Conservation (phyloP, 2,888 invertebrate species). For the Andrena fulva region DNA sequence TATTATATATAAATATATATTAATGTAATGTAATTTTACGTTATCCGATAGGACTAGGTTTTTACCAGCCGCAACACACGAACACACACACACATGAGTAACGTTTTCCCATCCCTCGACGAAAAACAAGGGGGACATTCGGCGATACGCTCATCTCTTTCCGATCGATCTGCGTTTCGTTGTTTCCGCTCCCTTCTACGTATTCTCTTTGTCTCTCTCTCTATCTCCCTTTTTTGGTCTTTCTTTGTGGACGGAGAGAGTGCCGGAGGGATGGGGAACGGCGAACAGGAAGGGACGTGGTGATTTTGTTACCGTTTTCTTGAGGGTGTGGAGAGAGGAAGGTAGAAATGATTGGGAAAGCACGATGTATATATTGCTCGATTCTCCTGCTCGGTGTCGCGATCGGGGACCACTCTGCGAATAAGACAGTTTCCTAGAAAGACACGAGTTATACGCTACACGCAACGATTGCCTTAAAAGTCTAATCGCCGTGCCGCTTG, state of each 20-base stretch:
- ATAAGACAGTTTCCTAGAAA: slow-evolving; percentile 59
- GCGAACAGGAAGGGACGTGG: background rate
- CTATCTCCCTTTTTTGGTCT: background rate
- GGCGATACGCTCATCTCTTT: background rate
- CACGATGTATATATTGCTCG: slow-evolving; percentile 47
- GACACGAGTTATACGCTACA: slow-evolving; percentile 52
- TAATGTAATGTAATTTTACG: slow-evolving; percentile 74
- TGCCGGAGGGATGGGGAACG: background rate
- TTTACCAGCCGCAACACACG: slow-evolving; percentile 46
- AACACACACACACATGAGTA: background rate
- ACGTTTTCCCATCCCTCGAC: slow-evolving; percentile 7
- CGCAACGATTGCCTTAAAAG: slow-evolving; percentile 60
- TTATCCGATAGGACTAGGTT: slow-evolving; percentile 62
- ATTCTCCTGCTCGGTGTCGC: slow-evolving; percentile 49
- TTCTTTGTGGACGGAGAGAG: background rate
- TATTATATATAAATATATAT: slow-evolving; percentile 46
- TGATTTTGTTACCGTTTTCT: background rate
- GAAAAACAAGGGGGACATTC: background rate
- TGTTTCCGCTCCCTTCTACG: background rate
- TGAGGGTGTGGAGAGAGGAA: background rate
- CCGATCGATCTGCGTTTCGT: slow-evolving; percentile 5
- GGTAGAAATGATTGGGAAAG: background rate
- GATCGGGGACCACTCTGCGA: slow-evolving; percentile 51
- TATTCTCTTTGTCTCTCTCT: background rate
- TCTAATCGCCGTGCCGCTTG: slow-evolving; percentile 58